Conservation (phyloP, 2,888 invertebrate genomes). For the Myopa tessellatipennis region DNA sequence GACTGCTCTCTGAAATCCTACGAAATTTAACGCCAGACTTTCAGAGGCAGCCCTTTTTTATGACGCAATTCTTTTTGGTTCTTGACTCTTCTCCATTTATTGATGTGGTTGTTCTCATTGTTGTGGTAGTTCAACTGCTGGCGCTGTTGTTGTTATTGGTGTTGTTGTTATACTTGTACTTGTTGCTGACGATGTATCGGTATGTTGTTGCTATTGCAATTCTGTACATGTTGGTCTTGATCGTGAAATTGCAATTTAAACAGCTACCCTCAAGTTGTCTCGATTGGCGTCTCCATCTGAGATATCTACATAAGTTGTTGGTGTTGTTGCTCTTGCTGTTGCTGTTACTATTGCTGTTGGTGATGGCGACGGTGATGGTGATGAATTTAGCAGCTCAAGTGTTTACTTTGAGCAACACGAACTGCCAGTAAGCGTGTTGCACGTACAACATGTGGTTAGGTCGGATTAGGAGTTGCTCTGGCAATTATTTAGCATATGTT, state of each 20-base stretch:
- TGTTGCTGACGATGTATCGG: not conserved
- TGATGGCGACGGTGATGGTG: slow-evolving; percentile 26
- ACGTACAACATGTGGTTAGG: slow-evolving; percentile 6
- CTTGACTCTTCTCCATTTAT: not conserved
- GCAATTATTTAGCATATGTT: slow-evolving; percentile 23
- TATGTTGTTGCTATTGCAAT: slow-evolving; percentile 12
- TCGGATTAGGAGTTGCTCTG: not conserved
- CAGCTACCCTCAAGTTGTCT: slow-evolving; percentile 34
- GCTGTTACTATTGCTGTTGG: slow-evolving; percentile 9
- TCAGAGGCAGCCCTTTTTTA: slow-evolving; percentile 5
- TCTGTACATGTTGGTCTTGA: slow-evolving; percentile 7
- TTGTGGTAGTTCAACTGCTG: slow-evolving; percentile 10
- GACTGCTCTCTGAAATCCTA: not conserved
- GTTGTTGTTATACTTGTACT: slow-evolving; percentile 3
- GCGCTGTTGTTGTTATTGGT: slow-evolving; percentile 8
- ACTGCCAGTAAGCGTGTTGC: not conserved
- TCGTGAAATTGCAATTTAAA: slow-evolving; percentile 37
- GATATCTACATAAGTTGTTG: not conserved
- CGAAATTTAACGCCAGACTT: not conserved
- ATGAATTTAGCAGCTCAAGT: slow-evolving; percentile 38
- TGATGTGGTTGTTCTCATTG: slow-evolving; percentile 1
- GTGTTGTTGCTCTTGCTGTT: slow-evolving; percentile 1
- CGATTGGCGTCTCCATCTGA: slow-evolving; percentile 3
- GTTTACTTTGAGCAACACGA: slow-evolving; percentile 27
- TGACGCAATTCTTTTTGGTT: not conserved